Base-by-base conservation (phyloP, 2,113 vertebrate genomes). In the Daboia siamensis region DNA sequence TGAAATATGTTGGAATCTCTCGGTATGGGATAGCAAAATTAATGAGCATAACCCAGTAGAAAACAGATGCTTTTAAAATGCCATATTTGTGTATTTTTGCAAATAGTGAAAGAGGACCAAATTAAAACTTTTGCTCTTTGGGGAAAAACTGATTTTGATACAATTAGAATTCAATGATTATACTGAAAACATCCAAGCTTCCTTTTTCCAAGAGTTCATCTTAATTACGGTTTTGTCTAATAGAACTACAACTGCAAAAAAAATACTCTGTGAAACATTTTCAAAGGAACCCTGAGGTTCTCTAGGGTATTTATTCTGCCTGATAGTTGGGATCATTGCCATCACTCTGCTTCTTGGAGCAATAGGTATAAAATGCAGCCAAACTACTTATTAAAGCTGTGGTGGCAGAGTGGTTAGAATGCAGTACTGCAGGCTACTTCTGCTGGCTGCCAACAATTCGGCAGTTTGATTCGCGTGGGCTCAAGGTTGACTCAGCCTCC, bases 161-260 rank as follows among this genome's bases (percentile, higher is more conserved):
- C 3, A 17, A 23, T 46, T 85, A 9, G 24, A 86, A 51, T 91
- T 55, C 39, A 93, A 20, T 15, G 57, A 57, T 0, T 55, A 9
- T 44, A 0, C 46, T 89, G 39, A 24, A 92, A 92, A 93, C 12
- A 90, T n/a, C 39, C 93, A 93, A 0, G 24, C 46, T 93, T 84
- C 23, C 64, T 26, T 52, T 91, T 89, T 91, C 29, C 88, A 90
- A 91, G 29, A 61, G 23, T 88, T 74, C 57, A 55, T 84, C 23
- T 95, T 89, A 23, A 17, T 64, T 93, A 87, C 64, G 56, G 13
- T 56, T 86, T 87, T 87, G 4, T 85, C 92, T 90, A 91, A 88
- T 61, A 64, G 61, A n/a, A 64, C 4, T 13, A 90, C 4, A 91
- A 46, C 54, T 89, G 15, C 39, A 91, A 52, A 91, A 57, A 85